Evolutionary conservation across 2,113 vertebrate genomes (phyloP).

Genomic region (Ariopsis seemanni): DNA sequence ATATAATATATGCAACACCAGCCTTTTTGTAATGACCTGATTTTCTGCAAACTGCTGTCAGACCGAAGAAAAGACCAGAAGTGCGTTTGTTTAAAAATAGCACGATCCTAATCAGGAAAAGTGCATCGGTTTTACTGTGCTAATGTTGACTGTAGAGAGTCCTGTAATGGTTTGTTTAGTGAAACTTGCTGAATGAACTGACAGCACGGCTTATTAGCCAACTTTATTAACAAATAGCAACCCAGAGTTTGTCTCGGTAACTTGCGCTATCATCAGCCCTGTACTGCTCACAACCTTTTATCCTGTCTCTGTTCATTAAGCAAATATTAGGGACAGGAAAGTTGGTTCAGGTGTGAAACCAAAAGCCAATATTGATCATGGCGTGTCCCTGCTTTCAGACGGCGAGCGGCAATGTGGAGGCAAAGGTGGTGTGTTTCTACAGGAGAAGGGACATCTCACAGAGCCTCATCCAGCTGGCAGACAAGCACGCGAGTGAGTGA

Average conservation of each 20-base stretch:
- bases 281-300: background rate
- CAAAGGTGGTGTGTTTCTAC: constrained; percentile 98
- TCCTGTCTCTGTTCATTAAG: background rate
- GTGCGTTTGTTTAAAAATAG: too few species aligned
- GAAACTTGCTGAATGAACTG: background rate
- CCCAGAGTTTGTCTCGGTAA: background rate
- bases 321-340: constrained; percentile 16
- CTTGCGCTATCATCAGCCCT: constrained; percentile 1
- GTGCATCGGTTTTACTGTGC: background rate
- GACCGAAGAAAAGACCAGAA: background rate
- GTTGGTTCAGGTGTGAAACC: constrained; percentile 5
- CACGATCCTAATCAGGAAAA: background rate
- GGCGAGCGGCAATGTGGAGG: constrained; percentile 95
- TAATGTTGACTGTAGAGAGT: background rate
- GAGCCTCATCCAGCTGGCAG: constrained; percentile 96
- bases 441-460: constrained; percentile 96
- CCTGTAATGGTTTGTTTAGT: background rate
- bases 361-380: constrained; percentile 23
- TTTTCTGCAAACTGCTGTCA: background rate
- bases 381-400: constrained; percentile 78
- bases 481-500: constrained; percentile 93
- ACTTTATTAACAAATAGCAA: background rate
- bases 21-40: background rate
- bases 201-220: background rate
- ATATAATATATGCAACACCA: background rate